Conservation (phyloP, 2,888 invertebrate genomes). For the Diaperis boleti region DNA sequence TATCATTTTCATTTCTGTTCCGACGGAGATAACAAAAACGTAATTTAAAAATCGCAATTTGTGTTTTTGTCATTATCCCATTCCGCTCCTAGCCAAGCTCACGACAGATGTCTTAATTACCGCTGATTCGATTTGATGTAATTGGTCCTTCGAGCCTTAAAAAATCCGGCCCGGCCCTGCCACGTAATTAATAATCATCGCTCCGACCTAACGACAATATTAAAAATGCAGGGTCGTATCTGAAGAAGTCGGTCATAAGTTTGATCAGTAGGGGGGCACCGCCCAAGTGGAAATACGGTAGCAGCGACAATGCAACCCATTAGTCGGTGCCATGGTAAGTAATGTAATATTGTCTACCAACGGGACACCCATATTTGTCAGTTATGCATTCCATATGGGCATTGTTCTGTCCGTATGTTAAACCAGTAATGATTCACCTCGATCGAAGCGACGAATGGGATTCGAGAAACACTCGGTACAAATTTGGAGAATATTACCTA, state of each 20-base stretch:
- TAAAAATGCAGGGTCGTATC: conserved; percentile 60
- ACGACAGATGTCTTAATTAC: conserved; percentile 33
- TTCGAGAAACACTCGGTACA: too few species aligned
- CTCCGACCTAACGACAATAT: conserved; percentile 64
- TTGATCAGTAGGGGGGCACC: conserved; percentile 57
- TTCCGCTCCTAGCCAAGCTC: conserved; percentile 27
- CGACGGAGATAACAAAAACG: conserved; percentile 65
- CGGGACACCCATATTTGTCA: conserved; percentile 58
- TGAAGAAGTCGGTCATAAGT: conserved; percentile 54
- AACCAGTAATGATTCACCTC: too few species aligned
- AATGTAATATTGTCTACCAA: conserved; percentile 61
- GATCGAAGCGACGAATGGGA: too few species aligned
- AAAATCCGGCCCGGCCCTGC: conserved; percentile 6
- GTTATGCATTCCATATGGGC: conserved; percentile 46
- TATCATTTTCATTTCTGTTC: conserved; percentile 65
- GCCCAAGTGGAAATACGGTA: conserved; percentile 65
- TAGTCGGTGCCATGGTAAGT: conserved; percentile 60
- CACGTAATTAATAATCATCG: too few species aligned
- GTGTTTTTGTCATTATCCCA: conserved; percentile 64
- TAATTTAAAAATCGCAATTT: conserved; percentile 66
- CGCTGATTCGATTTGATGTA: too few species aligned
- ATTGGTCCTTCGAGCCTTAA: too few species aligned
- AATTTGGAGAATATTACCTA: too few species aligned
- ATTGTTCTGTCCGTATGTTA: conserved; percentile 24
- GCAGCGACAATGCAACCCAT: conserved; percentile 62